Conservation (phyloP, 2,888 invertebrate species). For the Hetaerina titia region DNA sequence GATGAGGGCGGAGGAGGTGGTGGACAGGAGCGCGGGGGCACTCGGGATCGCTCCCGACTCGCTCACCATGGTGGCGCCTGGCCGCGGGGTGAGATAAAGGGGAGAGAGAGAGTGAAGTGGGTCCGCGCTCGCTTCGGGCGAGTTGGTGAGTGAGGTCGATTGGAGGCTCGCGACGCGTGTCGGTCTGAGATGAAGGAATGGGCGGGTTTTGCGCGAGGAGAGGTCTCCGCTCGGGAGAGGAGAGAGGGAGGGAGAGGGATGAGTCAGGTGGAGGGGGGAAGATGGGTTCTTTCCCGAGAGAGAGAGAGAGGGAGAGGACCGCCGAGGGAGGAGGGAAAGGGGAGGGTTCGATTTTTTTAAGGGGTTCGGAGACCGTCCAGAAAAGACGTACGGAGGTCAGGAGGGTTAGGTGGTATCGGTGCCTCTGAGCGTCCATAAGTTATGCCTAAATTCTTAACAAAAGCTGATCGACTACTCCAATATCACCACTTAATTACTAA, state of each 20-base stretch:
- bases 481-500: background rate
- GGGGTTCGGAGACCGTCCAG: background rate
- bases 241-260: background rate
- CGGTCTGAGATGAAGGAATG: slow-evolving; percentile 28
- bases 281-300: background rate
- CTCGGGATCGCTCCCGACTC: background rate
- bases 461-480: too few relatives aligned
- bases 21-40: background rate
- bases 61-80: background rate
- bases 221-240: background rate
- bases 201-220: background rate
- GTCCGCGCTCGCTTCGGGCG: background rate
- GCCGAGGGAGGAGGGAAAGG: too few relatives aligned
- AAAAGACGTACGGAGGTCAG: background rate
- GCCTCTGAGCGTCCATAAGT: background rate
- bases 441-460: too few relatives aligned
- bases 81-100: too few relatives aligned
- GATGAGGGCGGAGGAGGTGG: background rate
- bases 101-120: background rate
- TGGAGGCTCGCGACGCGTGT: background rate
- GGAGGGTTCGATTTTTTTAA: background rate
- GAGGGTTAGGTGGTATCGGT: background rate
- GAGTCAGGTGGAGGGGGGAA: background rate
- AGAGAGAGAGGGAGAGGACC: background rate
- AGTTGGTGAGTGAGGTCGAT: slow-evolving; percentile 30